Percentiles rank a stretch among this genome's conserved stretches.
These are phyloP conservation scores for Lumbricus terrestris DNA, from an alignment of 2,888 invertebrate genomes.

Conservation along the genomic window DNA sequence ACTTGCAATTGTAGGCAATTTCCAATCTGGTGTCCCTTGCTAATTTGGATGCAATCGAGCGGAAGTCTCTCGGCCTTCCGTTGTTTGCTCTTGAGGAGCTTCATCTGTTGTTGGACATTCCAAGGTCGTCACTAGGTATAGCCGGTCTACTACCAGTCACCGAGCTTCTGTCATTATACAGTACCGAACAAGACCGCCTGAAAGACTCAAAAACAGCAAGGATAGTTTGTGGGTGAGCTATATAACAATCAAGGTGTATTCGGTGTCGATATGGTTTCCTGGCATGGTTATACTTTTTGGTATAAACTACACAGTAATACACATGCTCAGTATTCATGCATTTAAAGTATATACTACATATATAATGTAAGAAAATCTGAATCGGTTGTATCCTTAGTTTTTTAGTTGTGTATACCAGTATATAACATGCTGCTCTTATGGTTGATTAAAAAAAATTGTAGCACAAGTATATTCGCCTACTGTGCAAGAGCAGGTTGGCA, in stretches of 20 bases:
- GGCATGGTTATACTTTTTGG: too few species aligned
- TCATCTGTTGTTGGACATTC: constrained; percentile 4
- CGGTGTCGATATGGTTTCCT: background rate
- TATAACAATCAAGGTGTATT: background rate
- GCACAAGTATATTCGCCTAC: too few species aligned
- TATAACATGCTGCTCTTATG: too few species aligned
- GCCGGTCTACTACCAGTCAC: background rate
- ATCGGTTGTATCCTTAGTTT: background rate
- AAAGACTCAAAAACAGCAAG: background rate
- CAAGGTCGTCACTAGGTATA: background rate
- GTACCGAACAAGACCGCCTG: background rate
- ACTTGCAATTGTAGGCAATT: background rate
- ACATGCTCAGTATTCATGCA: background rate
- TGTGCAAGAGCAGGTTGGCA: too few species aligned
- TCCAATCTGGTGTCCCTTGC: background rate
- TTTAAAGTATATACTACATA: background rate
- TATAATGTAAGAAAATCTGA: too few species aligned
- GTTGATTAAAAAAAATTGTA: too few species aligned
- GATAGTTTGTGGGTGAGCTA: background rate
- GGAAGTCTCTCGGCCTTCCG: background rate
- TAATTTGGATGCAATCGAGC: background rate
- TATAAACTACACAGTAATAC: background rate
- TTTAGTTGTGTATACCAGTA: too few species aligned
- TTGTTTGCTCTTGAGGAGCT: background rate
- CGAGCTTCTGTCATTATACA: background rate